Evolutionary conservation across 1,140 invertebrate genomes (phyloP), one percentile per base, ranked within the genome.

Genomic region (Chironomus tepperi): DNA sequence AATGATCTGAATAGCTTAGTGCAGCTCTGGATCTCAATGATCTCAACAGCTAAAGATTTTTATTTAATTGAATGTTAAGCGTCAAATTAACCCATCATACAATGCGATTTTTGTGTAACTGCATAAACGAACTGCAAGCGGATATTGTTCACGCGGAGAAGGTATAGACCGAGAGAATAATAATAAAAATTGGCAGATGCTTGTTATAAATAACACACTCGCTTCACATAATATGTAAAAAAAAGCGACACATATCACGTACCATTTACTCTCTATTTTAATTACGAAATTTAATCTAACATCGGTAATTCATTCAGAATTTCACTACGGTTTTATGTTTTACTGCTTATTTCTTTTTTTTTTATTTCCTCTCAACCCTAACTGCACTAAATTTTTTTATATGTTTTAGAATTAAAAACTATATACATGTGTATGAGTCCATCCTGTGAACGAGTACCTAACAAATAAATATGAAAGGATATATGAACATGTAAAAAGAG

Each of bases 101-200:
- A 34, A 34, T 34, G 24, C 24, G 24, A 34, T 34, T n/a, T n/a
- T 34, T 34, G 24, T 2, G 24, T 34, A 34, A 34, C 24, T 34
- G 24, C 24, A 34, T 5, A 34, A 34, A 34, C 1, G 5, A 34
- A 34, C 24, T 34, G 24, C 24, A 34, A n/a, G 24, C 24, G 24
- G 24, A 34, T 34, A 34, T 34, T n/a, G 5, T 34, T 34, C 24
- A 34, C 24, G 24, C 24, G 24, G 24, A 2, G 24, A 34, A 47
- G 43, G 43, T 47, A 47, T 47, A 16, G 64, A 15, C 9, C 18
- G 64, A 16, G 47, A 57, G 64, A 16, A 67, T 67, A 67, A 67
- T 67, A 67, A 67, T 67, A 67, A 67, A 67, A 67, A 67, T 67
- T 67, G 64, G 64, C 64, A 67, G 64, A 67, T 67, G 64, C 64